A percentile compares a stretch with the other conserved stretches of the same genome.
Evolutionary conservation across 2,797 vertebrate species (phyloP).

Genomic region (Spizella passerina): DNA sequence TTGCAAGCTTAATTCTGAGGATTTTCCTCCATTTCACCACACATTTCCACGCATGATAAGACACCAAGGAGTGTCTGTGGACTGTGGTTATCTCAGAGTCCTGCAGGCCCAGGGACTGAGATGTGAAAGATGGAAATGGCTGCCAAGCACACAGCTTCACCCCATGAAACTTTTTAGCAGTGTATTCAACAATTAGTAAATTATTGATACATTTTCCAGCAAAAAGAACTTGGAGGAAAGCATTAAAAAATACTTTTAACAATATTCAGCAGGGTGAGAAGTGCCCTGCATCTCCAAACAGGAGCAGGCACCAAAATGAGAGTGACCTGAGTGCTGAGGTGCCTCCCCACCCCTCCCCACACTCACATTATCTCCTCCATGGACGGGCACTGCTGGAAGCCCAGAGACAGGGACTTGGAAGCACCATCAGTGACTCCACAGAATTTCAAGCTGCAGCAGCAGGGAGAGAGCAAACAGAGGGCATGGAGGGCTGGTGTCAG

Average conservation of each 20-base stretch:
- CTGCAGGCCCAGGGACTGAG: not conserved
- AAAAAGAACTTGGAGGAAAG: not conserved
- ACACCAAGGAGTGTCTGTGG: not conserved
- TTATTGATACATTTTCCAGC: not conserved
- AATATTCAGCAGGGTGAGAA: not conserved
- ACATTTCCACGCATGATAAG: accelerated
- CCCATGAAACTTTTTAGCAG: no score
- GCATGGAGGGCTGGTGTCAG: not conserved
- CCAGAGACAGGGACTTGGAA: constrained; percentile 60
- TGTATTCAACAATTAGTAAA: not conserved
- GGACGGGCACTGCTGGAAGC: constrained; percentile 76
- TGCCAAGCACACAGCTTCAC: not conserved
- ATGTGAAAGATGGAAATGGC: not conserved
- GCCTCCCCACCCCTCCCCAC: not conserved
- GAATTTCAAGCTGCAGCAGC: constrained; percentile 75
- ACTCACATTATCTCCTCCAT: constrained; percentile 87
- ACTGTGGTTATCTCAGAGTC: not conserved
- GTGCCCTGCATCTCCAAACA: not conserved
- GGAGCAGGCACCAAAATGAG: not conserved
- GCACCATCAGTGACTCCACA: constrained; percentile 66
- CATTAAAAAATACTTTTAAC: not conserved
- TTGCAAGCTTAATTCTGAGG: not conserved
- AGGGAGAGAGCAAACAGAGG: not conserved
- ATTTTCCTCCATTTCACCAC: not conserved
- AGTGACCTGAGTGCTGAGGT: not conserved